phyloP scores from a whole-genome alignment of 2,797 vertebrate species.

The Carcharodon carcharias region DNA sequence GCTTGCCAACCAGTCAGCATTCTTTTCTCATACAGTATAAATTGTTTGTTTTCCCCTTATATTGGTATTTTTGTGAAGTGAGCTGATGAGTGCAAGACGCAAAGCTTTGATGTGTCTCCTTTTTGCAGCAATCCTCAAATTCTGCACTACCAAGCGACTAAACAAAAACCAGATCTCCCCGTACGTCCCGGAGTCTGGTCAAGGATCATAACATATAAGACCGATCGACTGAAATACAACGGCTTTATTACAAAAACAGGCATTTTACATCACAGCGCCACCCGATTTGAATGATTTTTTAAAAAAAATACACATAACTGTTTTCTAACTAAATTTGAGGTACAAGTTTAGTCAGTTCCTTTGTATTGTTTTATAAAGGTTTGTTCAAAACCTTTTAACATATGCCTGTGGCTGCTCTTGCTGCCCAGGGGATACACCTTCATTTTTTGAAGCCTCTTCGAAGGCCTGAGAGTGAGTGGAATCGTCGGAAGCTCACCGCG shows the following conservation, averaged over 20 bases:
- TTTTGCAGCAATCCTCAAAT: too few relatives aligned
- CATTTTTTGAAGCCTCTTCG: not conserved
- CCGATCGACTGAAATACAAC: not conserved
- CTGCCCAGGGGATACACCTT: not conserved
- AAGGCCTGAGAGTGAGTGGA: not conserved
- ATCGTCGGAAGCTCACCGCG: not conserved
- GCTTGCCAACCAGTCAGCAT: too few relatives aligned
- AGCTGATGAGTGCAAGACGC: too few relatives aligned
- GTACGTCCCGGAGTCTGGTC: too few relatives aligned
- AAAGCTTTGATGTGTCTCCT: too few relatives aligned
- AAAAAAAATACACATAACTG: not conserved
- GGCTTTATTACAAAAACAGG: not conserved
- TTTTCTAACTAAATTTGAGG: not conserved
- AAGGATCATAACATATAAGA: too few relatives aligned
- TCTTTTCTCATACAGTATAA: too few relatives aligned
- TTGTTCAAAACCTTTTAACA: not conserved
- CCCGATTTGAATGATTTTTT: too few relatives aligned
- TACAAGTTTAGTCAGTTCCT: not conserved
- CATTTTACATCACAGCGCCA: not conserved
- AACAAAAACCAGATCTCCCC: too few relatives aligned
- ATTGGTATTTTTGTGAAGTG: too few relatives aligned
- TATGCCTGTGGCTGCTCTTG: not conserved
- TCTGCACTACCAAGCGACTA: too few relatives aligned
- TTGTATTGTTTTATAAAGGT: not conserved
- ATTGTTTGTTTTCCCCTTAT: too few relatives aligned